phyloP scores from a whole-genome alignment of 2,888 invertebrate species.

The Macrosiphum euphorbiae region DNA sequence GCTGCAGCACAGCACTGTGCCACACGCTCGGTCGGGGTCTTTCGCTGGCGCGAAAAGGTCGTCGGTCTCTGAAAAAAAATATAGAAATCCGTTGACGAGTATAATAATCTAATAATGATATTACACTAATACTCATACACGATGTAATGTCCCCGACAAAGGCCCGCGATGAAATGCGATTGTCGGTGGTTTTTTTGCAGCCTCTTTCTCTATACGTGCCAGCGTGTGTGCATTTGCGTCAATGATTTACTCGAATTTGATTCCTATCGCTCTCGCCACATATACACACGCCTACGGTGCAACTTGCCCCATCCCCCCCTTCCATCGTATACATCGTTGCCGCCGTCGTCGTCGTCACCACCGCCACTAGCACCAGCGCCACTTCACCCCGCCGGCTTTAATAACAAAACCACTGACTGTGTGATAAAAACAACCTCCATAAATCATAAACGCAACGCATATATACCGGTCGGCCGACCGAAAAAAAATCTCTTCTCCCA shows the following conservation, averaged over 20 bases:
- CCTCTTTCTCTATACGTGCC: neutral
- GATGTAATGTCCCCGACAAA: conserved; percentile 15
- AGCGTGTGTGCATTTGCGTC: neutral
- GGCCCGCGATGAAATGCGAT: conserved; percentile 31
- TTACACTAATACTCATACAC: neutral
- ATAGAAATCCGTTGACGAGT: neutral
- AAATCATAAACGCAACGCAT: conserved; percentile 53
- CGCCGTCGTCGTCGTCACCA: neutral
- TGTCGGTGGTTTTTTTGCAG: conserved; percentile 12
- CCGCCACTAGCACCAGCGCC: neutral
- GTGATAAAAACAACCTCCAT: conserved; percentile 64
- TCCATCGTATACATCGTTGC: neutral
- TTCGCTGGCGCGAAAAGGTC: neutral
- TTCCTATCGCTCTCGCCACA: conserved; percentile 32
- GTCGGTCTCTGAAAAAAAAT: neutral
- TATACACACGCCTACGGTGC: conserved; percentile 6
- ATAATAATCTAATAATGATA: neutral
- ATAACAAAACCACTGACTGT: conserved; percentile 63
- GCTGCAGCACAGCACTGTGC: neutral
- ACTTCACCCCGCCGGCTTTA: conserved; percentile 51
- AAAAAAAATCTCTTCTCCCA: conserved; percentile 61
- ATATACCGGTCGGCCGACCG: conserved; percentile 53
- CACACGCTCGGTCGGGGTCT: neutral
- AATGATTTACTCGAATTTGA: conserved; percentile 64
- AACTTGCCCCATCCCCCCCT: conserved; percentile 11